phyloP scores from a whole-genome alignment of 1,140 invertebrate species.

The Tetramorium simillimum region DNA sequence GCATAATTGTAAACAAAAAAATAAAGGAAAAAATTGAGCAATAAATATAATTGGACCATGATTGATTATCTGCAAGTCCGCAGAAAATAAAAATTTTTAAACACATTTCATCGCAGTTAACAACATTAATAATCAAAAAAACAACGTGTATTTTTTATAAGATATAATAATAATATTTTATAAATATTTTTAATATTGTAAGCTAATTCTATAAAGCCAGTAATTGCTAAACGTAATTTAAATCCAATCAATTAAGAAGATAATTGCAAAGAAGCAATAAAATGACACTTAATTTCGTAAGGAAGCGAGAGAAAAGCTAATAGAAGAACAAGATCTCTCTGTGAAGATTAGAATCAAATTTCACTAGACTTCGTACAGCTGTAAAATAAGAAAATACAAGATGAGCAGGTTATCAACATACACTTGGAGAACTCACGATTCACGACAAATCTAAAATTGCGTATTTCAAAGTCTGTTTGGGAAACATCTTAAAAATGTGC shows the following conservation, averaged over 20 bases:
- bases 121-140: background rate
- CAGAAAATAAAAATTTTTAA: background rate
- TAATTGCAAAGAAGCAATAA: conserved; percentile 13
- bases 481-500: background rate
- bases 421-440: background rate
- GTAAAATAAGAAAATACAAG: background rate
- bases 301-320: background rate
- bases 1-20: background rate
- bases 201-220: background rate
- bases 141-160: no score
- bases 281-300: background rate
- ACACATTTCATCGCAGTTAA: background rate
- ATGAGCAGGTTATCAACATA: background rate
- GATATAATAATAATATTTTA: background rate
- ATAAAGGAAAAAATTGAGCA: background rate
- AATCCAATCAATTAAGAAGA: conserved; percentile 1
- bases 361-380: background rate
- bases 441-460: background rate
- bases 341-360: background rate
- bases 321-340: background rate
- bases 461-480: background rate
- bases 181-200: background rate
- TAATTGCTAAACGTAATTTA: background rate
- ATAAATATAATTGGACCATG: background rate
- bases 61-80: background rate